Evolutionary conservation across 2,797 vertebrate genomes (phyloP), one percentile per base, ranked within the genome.

Genomic region (Danio choprae): DNA sequence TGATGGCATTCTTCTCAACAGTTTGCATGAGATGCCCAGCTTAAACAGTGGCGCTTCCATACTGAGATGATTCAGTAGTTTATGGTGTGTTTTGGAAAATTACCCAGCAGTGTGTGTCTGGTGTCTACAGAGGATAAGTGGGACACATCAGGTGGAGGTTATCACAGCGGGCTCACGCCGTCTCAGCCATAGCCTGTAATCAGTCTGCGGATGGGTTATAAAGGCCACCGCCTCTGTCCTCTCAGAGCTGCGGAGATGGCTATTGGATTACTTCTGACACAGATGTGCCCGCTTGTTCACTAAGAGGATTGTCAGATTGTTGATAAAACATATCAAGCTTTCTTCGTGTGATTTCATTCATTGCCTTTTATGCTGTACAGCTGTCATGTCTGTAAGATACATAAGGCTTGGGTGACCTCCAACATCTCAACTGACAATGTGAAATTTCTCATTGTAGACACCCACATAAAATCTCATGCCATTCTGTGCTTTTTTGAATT

Each of bases 81-180:
- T 86, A 86, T 82, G 71, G 78, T 59, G 83, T 68, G 79, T 78
- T 77, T 83, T 76, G 79, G 83, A 82, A 86, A 87, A 83, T 77
- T 55, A 78, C 79, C 20, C 58, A 60, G 67, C 51, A 55, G 69
- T 68, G 73, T 78, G 36, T 71, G 51, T 69, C 71, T 79, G 43
- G 64, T 76, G 67, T 56, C 48, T 73, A 55, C 36, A 18, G 29
- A 48, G 79, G 59, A 81, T 68, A 62, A 73, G 59, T 70, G 64
- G 58, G 12, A 18, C 76, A 59, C 44, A 77, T 56, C 72, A 72
- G 78, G 29, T 73, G 50, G 44, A 67, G 74, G 48, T 80, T 80
- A 65, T 80, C 69, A 71, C 80, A 73, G 65, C 51, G 1, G 38
- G 79, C 48, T 67, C 38, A 44, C 7, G 7, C 38, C 7, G 1